Conservation (phyloP, 2,113 vertebrate genomes). For the Xiphorhynchus elegans region DNA sequence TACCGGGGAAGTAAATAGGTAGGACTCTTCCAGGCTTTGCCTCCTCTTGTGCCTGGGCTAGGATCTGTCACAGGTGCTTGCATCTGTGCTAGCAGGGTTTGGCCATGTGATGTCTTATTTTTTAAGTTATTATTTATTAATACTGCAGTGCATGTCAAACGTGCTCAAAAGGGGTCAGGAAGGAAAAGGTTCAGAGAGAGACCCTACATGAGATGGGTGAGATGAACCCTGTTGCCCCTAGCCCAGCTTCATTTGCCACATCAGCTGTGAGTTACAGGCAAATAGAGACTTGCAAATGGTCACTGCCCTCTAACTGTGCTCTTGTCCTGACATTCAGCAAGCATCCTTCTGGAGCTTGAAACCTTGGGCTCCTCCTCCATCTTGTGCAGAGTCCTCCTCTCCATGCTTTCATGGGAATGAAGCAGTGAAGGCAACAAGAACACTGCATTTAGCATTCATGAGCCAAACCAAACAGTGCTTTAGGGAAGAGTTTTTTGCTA, state of each 20-base stretch:
- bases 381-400: neutral
- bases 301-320: neutral
- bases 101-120: neutral
- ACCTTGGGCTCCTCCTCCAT: neutral
- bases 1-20: neutral
- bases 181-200: neutral
- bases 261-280: neutral
- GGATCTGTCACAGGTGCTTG: neutral
- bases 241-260: neutral
- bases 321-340: neutral
- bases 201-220: accelerated
- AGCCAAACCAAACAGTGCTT: neutral
- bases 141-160: neutral
- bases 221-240: neutral
- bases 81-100: neutral
- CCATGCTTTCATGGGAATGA: neutral
- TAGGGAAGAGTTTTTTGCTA: neutral
- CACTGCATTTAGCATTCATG: neutral
- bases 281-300: neutral
- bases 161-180: neutral
- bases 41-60: neutral
- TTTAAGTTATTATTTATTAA: neutral
- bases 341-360: neutral
- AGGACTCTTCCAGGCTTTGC: neutral
- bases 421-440: neutral